Conservation (phyloP, 2,888 invertebrate genomes). For the Ochropleura leucogaster region DNA sequence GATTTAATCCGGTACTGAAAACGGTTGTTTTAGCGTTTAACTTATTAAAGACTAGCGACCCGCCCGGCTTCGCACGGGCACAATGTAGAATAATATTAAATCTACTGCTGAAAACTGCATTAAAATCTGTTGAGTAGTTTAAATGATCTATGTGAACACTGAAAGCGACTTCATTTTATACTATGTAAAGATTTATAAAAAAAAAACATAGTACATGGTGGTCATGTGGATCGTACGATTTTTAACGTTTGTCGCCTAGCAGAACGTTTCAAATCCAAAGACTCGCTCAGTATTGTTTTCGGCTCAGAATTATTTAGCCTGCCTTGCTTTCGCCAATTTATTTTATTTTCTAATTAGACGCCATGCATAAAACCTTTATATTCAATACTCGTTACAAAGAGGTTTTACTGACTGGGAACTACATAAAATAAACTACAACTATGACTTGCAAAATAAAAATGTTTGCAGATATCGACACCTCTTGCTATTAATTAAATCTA, state of each 20-base stretch:
- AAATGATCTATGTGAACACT: too few species aligned
- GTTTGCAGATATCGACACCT: background rate
- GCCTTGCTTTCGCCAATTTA: too few species aligned
- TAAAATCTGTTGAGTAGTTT: too few species aligned
- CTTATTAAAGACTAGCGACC: background rate
- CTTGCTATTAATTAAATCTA: background rate
- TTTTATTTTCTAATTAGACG: too few species aligned
- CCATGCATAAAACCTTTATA: too few species aligned
- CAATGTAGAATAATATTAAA: too few species aligned
- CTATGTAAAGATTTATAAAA: background rate
- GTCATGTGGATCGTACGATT: background rate
- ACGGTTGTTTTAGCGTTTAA: conserved; percentile 11
- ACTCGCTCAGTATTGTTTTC: background rate
- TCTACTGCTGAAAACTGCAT: too few species aligned
- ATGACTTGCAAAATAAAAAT: conserved; percentile 9
- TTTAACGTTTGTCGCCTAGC: background rate
- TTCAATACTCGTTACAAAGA: background rate
- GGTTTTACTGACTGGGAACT: conserved; percentile 35
- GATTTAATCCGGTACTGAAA: conserved; percentile 33
- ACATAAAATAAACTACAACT: conserved; percentile 14
- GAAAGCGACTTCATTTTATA: too few species aligned
- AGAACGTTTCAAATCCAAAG: background rate
- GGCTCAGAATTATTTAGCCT: too few species aligned
- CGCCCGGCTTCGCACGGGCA: too few species aligned
- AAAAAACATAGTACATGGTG: background rate